A percentile compares a stretch with the other conserved stretches of the same genome.
These are phyloP conservation scores for Nasonia giraulti DNA, from an alignment of 1,140 invertebrate species.

Conservation along the genomic window DNA sequence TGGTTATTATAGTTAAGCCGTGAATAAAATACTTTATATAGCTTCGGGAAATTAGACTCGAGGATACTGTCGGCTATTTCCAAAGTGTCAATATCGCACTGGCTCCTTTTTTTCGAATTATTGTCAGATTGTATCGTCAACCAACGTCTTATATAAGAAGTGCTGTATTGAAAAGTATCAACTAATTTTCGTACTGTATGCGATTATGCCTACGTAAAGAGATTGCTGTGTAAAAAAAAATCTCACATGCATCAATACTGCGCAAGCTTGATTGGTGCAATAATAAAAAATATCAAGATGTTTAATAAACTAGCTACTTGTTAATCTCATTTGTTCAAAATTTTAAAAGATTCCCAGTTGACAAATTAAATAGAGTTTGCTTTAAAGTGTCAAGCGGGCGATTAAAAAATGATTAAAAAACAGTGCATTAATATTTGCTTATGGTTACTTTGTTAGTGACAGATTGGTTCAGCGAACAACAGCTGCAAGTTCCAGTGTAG, in stretches of 20 bases:
- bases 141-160: conserved; percentile 12
- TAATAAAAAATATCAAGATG: conserved; percentile 30
- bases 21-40: no score
- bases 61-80: no score
- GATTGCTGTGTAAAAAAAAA: background rate
- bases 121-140: background rate
- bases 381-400: background rate
- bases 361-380: background rate
- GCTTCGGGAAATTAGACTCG: no score
- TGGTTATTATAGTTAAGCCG: no score
- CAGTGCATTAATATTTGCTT: conserved; percentile 5
- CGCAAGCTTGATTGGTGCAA: conserved; percentile 42
- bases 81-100: no score
- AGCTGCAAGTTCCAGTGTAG: conserved; percentile 15
- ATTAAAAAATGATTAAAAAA: conserved; percentile 10
- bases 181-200: background rate
- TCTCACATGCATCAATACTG: conserved; percentile 31
- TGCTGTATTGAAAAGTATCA: background rate
- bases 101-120: background rate
- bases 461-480: background rate
- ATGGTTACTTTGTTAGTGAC: conserved; percentile 46
- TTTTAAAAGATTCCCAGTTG: background rate
- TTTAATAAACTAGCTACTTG: conserved; percentile 36
- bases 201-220: background rate
- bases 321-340: conserved; percentile 30